Base-by-base conservation (phyloP, 2,113 vertebrate species). In the Mustela lutreola region DNA sequence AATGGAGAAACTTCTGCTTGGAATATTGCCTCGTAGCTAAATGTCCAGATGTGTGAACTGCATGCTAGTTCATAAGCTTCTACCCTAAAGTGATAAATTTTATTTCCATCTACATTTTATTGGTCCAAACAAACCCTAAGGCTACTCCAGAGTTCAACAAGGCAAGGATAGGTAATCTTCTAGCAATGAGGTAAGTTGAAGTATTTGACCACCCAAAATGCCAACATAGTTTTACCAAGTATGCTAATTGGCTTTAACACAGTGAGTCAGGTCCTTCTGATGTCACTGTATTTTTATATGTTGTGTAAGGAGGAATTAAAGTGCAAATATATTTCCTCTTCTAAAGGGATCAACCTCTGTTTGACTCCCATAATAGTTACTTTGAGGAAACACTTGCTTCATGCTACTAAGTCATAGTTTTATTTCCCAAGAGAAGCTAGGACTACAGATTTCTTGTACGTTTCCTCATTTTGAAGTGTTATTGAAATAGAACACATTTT, bases 21-120 rank as follows among this genome's bases (percentile, higher is more conserved):
- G 22, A 63, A 36, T 91, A 58, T 26, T 70, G 28, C 56, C 80
- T 97, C 11, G 2, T n/a, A 86, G 73, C 70, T 82, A 45, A 88
- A 63, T 24, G 33, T 65, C 21, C 73, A 82, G 65, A 90, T 2
- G 4, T 62, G 39, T 50, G 45, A 94, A 94, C 56, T 53, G 0
- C 31, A 53, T 82, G 53, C 39, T 95, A 31, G 36, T 70, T 88
- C 31, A 24, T 70, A 70, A 86, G 33, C 12, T 80, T 87, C 36
- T 96, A 36, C 67, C 58, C 88, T 11, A 63, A 92, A 63, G 39
- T 88, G 7, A 48, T 79, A n/a, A 11, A 95, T 97, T 89, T 97
- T n/a, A 90, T 45, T 90, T 92, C 36, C 50, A 18, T 22, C 4
- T 39, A n/a, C 36, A 88, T 96, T 94, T 86, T 81, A 50, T 95